phyloP scores from a whole-genome alignment of 92 coral and sea anemone species.

The Muricea muricata region DNA sequence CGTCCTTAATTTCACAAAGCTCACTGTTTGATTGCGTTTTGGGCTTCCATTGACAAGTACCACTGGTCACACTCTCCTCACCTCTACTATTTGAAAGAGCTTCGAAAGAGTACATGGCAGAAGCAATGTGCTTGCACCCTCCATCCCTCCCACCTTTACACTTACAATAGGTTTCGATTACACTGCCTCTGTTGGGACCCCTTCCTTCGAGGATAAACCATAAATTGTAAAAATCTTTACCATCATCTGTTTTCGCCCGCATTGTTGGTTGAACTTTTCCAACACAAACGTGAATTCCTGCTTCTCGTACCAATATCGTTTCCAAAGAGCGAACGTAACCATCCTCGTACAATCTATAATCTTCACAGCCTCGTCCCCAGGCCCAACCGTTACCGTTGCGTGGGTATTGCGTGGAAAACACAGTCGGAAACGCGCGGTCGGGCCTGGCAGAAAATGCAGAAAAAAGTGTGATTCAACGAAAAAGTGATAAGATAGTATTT shows the following conservation, averaged over 20 bases:
- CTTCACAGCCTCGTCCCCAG: too few relatives aligned
- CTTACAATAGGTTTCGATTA: slow-evolving; percentile 56
- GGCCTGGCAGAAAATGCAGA: too few relatives aligned
- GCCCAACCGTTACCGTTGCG: too few relatives aligned
- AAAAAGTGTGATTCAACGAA: too few relatives aligned
- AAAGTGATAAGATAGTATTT: too few relatives aligned
- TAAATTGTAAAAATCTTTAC: slow-evolving; percentile 39
- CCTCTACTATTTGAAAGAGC: slow-evolving; percentile 67
- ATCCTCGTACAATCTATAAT: slow-evolving; percentile 2
- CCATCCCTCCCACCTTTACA: slow-evolving; percentile 75
- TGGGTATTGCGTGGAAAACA: too few relatives aligned
- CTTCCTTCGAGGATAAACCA: slow-evolving; percentile 57
- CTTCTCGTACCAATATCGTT: background rate
- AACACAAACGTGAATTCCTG: slow-evolving; percentile 39
- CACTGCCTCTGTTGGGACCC: slow-evolving; percentile 1
- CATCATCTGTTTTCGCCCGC: slow-evolving; percentile 21
- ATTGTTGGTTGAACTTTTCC: slow-evolving; percentile 53
- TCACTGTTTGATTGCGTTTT: background rate
- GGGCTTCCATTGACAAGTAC: slow-evolving; percentile 55
- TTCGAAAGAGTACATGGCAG: slow-evolving; percentile 72
- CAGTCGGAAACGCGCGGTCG: too few relatives aligned
- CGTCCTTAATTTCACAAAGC: background rate
- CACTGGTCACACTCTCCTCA: slow-evolving; percentile 30
- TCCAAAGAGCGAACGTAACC: slow-evolving; percentile 11
- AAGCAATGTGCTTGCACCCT: slow-evolving; percentile 74